These are phyloP conservation scores for Thalpophila matura DNA, from an alignment of 2,888 invertebrate species.

Conservation along the genomic window DNA sequence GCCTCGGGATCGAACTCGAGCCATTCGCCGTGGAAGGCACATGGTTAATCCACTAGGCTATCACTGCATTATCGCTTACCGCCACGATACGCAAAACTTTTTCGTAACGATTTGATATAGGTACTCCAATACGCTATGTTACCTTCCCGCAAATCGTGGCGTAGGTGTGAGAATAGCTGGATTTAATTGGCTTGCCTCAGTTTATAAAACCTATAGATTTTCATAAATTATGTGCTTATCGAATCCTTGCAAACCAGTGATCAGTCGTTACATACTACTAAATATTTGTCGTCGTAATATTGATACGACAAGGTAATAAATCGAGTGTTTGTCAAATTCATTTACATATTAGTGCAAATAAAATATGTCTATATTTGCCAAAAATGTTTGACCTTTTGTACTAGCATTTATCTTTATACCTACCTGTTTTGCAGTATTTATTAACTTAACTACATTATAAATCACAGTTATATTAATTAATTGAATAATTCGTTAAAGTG, in stretches of 20 bases:
- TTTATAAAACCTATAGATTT: too few species aligned
- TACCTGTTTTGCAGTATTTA: constrained; percentile 5
- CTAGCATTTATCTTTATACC: constrained; percentile 12
- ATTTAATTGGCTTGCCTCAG: too few species aligned
- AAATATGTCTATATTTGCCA: constrained; percentile 2
- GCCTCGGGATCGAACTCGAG: too few species aligned
- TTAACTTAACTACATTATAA: constrained; percentile 3
- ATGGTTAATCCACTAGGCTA: too few species aligned
- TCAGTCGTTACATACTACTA: neutral
- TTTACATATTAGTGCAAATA: constrained; percentile 29
- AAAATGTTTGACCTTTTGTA: constrained; percentile 12
- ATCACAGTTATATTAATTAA: constrained; percentile 27
- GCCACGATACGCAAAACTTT: too few species aligned
- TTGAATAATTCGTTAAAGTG: constrained; percentile 29
- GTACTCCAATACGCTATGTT: too few species aligned
- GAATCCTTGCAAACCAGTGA: constrained; percentile 1
- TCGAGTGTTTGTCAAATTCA: constrained; percentile 1
- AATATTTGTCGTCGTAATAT: constrained; percentile 6
- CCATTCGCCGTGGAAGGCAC: too few species aligned
- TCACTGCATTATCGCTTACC: too few species aligned
- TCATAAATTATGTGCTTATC: too few species aligned
- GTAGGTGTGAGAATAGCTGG: too few species aligned
- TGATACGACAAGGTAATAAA: constrained; percentile 11
- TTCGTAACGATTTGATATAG: too few species aligned
- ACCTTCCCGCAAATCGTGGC: too few species aligned